These are phyloP conservation scores for Xylocopa sonorina DNA, from an alignment of 1,140 invertebrate genomes.

Conservation along the genomic window DNA sequence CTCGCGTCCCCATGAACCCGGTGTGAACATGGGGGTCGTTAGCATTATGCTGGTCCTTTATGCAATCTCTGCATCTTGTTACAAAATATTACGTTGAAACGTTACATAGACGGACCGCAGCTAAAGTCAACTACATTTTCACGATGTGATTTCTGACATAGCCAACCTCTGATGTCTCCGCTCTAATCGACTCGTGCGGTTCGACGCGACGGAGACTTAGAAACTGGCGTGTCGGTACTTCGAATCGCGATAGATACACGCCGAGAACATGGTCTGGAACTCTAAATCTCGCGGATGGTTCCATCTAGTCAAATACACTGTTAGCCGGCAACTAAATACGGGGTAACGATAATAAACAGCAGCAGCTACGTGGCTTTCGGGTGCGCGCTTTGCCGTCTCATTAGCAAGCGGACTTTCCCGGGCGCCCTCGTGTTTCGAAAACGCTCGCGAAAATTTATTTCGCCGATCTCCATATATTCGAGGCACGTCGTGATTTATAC, in stretches of 20 bases:
- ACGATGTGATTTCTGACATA: too few relatives aligned
- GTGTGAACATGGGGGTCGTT: conserved; percentile 46
- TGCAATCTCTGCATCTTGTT: conserved; percentile 3
- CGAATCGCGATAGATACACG: background rate
- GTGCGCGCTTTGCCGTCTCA: conserved; percentile 3
- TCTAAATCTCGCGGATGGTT: conserved; percentile 10
- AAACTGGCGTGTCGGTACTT: background rate
- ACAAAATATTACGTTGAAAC: background rate
- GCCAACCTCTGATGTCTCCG: background rate
- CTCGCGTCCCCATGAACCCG: conserved; percentile 42
- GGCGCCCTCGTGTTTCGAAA: background rate
- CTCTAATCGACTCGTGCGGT: too few relatives aligned
- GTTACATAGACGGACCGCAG: background rate
- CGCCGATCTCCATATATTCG: background rate
- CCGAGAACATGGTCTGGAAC: too few relatives aligned
- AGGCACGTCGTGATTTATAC: conserved; percentile 14
- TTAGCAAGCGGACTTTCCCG: conserved; percentile 26
- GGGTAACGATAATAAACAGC: background rate
- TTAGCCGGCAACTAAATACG: background rate
- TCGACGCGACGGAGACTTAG: background rate
- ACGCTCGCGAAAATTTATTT: conserved; percentile 11
- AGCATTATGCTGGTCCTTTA: background rate
- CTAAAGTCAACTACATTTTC: background rate
- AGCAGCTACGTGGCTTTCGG: background rate
- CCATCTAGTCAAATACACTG: conserved; percentile 14